Evolutionary conservation across 53 echinoderm and acorn worm species (phyloP), one percentile per base, ranked within the genome.

Genomic region (Antedon mediterranea): DNA sequence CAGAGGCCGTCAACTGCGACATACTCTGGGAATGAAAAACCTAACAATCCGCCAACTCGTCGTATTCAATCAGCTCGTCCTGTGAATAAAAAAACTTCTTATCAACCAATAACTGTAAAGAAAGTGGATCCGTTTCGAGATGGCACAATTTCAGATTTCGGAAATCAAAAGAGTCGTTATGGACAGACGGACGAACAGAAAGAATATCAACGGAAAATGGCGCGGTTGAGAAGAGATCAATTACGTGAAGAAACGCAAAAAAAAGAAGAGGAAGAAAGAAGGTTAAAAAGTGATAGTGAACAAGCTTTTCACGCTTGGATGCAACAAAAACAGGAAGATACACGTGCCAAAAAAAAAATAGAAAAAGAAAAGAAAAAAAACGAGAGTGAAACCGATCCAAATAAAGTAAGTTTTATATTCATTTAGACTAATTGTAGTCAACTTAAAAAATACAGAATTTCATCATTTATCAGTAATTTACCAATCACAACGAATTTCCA

Each of bases 161-260:
- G 90, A 70, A 82, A 86, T 13, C 31, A 74, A 26, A 30, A 43
- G 27, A 93, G 93, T 76, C 84, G 34, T 30, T 98, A 98, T 77
- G 98, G 98, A 26, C 79, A 93, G 74, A 87, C 92, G 20, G 86
- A 90, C 14, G 93, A 98, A 75, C 90, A 93, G 83, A 98, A 88
- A 43, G 86, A 93, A 37, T 81, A 81, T 71, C 86, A 86, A 80
- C 86, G 82, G 74, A 84, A 91, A 31, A 87, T 87, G 76, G 71
- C 79, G 29, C 71, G 88, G 28, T 73, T 90, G 8, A 88, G 73
- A 78, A 80, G 77, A 76, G 88, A 93, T 71, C 79, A 71, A 78
- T 72, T 77, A 57, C 37, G 32, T 71, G 90, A 93, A 74, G 84
- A 90, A 71, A 76, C 80, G 71, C 81, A 84, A 77, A 29, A 76